Base-by-base conservation (phyloP, 2,888 invertebrate species). In the Julus scandinavius region DNA sequence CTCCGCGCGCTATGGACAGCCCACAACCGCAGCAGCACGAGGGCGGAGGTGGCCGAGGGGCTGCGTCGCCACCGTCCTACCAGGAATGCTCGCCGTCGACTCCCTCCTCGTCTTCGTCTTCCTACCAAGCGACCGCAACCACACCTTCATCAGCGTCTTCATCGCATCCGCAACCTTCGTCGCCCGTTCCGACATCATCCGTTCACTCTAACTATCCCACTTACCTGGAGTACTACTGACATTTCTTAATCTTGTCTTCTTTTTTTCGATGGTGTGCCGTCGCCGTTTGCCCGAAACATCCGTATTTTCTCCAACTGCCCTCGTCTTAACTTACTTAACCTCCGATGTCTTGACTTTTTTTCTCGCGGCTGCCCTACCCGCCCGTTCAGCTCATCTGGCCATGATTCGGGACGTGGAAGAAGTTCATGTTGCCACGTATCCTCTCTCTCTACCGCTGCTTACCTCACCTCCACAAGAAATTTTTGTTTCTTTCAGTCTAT, bases 141-240 rank as follows among this genome's bases (percentile, higher is more conserved):
- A 13, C 80, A 17, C 45, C 87, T 15, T 63, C 86, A 17, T 83
- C 88, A 13, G 80, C 89, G 11, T 72, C 88, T 15, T 88, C 89
- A 2, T 72, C 88, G 17, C 88, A 88, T 41, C 87, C 88, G 50
- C 87, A 86, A 13, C 45, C 87, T 13, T 11, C 89, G 50, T 83
- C 89, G 11, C 86, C 80, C 29, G 17, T 38, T 2, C 50, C 88
- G 29, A 85, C 80, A 9, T 83, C 87, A 58, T 85, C 89, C 15
- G 63, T 89, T 86, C 89, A 88, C 85, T 88, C 89, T 29, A 88
- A 49, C 50, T 89, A 89, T 83, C 88, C 89, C 58, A 88, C 88
- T 85, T 89, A 89, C 84, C 84, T 86, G 54, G 86, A 86, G 20
- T 88, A 89, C 72, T 89, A 88, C 80, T 88, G 86, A 86, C 63